Percentiles rank a stretch among this genome's conserved stretches.
phyloP scores from a whole-genome alignment of 1,140 invertebrate genomes.

The Psix sp. region DNA sequence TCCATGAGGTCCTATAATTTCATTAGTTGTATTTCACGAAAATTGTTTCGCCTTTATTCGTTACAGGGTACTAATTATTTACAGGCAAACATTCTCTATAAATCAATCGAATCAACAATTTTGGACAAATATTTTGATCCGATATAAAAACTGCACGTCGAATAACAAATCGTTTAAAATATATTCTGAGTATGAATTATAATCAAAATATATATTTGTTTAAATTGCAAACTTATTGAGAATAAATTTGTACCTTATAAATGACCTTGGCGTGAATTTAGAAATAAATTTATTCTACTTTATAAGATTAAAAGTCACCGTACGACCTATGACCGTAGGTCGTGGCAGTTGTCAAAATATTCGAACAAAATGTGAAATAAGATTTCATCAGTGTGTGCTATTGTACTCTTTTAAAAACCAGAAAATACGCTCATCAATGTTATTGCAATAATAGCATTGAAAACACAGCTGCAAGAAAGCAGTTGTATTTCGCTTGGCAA shows the following conservation, averaged over 20 bases:
- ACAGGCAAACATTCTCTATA: too few species aligned
- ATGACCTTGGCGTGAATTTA: slow-evolving; percentile 1
- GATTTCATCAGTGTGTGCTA: slow-evolving; percentile 12
- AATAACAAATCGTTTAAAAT: too few species aligned
- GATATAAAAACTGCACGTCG: too few species aligned
- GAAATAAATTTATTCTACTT: background rate
- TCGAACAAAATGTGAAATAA: slow-evolving; percentile 26
- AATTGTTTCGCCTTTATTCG: slow-evolving; percentile 19
- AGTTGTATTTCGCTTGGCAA: slow-evolving; percentile 17
- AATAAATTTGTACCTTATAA: too few species aligned
- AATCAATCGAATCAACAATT: too few species aligned
- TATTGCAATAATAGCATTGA: slow-evolving; percentile 11
- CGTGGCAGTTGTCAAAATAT: too few species aligned
- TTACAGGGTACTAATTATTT: too few species aligned
- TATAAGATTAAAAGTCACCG: slow-evolving; percentile 4
- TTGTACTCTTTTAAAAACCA: slow-evolving; percentile 8
- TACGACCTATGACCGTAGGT: slow-evolving; percentile 15
- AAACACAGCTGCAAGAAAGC: slow-evolving; percentile 5
- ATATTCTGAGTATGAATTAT: too few species aligned
- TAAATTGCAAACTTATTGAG: too few species aligned
- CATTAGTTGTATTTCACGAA: slow-evolving; percentile 27
- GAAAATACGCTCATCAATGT: slow-evolving; percentile 9
- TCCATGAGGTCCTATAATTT: slow-evolving; percentile 36
- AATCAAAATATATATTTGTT: too few species aligned
- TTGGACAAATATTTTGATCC: too few species aligned